phyloP scores from a whole-genome alignment of 2,888 invertebrate species.

The Polietes domitor region DNA sequence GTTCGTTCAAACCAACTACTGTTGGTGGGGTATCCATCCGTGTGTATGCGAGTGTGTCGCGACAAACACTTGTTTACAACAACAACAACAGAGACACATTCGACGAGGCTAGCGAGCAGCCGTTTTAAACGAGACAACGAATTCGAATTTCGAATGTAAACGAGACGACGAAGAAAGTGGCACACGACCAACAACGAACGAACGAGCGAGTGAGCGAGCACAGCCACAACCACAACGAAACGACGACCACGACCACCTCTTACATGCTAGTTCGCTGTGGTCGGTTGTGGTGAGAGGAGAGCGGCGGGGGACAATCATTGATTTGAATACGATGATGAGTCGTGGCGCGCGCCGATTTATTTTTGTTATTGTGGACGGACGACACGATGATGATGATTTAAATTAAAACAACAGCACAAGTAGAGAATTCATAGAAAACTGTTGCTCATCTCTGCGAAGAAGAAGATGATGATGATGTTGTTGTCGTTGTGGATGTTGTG shows the following conservation, averaged over 20 bases:
- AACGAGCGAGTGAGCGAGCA: too few species aligned
- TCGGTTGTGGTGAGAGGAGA: background rate
- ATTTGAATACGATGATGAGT: slow-evolving; percentile 29
- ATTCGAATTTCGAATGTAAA: slow-evolving; percentile 17
- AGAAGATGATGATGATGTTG: slow-evolving; percentile 25
- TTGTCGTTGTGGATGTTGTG: background rate
- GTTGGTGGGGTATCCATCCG: background rate
- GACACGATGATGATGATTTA: slow-evolving; percentile 8
- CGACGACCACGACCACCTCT: background rate
- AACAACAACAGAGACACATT: background rate
- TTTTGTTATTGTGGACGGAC: slow-evolving; percentile 51
- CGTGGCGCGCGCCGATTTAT: slow-evolving; percentile 55
- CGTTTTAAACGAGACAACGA: slow-evolving; percentile 46
- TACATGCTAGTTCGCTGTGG: too few species aligned
- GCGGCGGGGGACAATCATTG: background rate
- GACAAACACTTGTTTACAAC: background rate
- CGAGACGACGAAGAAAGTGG: slow-evolving; percentile 31
- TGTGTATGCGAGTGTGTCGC: background rate
- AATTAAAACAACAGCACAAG: slow-evolving; percentile 6
- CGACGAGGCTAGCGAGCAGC: background rate
- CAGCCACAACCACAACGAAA: too few species aligned
- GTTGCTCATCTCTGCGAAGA: slow-evolving; percentile 56
- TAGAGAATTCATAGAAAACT: slow-evolving; percentile 23
- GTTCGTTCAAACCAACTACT: background rate
- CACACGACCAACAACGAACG: slow-evolving; percentile 37